Conservation (phyloP, 2,888 invertebrate genomes). For the Pogonocherus hispidulus region DNA sequence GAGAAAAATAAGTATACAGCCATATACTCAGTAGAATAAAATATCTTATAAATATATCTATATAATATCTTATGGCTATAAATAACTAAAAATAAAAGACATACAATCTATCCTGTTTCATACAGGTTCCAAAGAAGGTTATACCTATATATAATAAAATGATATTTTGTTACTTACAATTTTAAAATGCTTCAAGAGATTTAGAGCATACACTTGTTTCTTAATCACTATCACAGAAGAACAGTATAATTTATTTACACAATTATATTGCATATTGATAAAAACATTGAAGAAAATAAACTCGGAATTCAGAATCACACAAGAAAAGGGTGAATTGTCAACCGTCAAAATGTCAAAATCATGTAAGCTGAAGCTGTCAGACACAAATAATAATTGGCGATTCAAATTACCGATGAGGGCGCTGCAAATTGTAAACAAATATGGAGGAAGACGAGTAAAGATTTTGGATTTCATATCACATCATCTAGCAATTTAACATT, state of each 20-base stretch:
- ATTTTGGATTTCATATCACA: no score
- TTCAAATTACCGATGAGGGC: no score
- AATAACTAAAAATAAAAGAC: conserved; percentile 13
- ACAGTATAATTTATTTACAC: background rate
- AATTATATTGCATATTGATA: conserved; percentile 5
- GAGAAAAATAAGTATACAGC: background rate
- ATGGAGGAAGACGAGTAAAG: no score
- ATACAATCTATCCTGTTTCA: background rate
- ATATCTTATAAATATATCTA: no score
- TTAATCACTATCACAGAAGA: background rate
- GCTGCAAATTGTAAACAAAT: no score
- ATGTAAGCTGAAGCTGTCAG: no score
- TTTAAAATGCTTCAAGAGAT: background rate
- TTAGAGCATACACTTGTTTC: background rate
- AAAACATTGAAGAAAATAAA: conserved; percentile 1
- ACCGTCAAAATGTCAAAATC: background rate
- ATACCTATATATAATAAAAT: background rate
- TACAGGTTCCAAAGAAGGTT: background rate
- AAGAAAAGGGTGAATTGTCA: conserved; percentile 6
- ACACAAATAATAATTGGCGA: no score
- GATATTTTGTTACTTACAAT: conserved; percentile 6
- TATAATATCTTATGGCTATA: background rate
- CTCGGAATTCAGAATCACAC: background rate
- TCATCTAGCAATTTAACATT: no score
- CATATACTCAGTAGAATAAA: background rate